Percentiles rank a stretch among this genome's conserved stretches.
phyloP scores from a whole-genome alignment of 35 echinoderm and acorn worm species.

The Strongylocentrotus purpuratus region DNA sequence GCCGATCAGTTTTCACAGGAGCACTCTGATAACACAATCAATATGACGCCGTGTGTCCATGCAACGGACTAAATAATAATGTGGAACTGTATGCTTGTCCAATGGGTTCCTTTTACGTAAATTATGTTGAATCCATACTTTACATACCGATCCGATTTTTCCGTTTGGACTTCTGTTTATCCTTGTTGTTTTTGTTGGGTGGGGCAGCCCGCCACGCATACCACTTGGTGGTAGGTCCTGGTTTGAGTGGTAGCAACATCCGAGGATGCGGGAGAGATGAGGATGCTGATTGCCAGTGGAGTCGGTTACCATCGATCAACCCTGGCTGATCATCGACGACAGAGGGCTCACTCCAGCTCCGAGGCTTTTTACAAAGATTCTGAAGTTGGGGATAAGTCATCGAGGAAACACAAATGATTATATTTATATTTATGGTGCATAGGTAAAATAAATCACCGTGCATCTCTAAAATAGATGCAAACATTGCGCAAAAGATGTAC shows the following conservation, averaged over 20 bases:
- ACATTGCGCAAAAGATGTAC: too few relatives aligned
- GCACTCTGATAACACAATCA: too few relatives aligned
- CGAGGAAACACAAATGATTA: background rate
- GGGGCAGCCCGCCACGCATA: conserved; percentile 51
- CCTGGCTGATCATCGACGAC: background rate
- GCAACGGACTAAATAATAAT: too few relatives aligned
- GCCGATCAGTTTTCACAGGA: too few relatives aligned
- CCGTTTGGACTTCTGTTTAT: background rate
- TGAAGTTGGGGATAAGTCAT: background rate
- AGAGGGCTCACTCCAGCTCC: conserved; percentile 26
- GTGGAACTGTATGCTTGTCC: too few relatives aligned
- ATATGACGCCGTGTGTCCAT: too few relatives aligned
- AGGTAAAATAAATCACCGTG: too few relatives aligned
- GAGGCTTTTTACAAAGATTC: conserved; percentile 59
- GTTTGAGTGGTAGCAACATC: conserved; percentile 59
- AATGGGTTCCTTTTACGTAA: too few relatives aligned
- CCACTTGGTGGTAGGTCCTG: conserved; percentile 63
- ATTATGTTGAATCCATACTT: background rate
- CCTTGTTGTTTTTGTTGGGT: background rate
- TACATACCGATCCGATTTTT: background rate
- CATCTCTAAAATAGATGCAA: too few relatives aligned
- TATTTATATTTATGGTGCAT: too few relatives aligned
- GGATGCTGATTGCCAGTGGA: conserved; percentile 60
- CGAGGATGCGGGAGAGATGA: conserved; percentile 28
- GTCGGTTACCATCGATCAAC: background rate